Base-by-base conservation (phyloP, 2,888 invertebrate genomes). In the Geophilus truncorum region DNA sequence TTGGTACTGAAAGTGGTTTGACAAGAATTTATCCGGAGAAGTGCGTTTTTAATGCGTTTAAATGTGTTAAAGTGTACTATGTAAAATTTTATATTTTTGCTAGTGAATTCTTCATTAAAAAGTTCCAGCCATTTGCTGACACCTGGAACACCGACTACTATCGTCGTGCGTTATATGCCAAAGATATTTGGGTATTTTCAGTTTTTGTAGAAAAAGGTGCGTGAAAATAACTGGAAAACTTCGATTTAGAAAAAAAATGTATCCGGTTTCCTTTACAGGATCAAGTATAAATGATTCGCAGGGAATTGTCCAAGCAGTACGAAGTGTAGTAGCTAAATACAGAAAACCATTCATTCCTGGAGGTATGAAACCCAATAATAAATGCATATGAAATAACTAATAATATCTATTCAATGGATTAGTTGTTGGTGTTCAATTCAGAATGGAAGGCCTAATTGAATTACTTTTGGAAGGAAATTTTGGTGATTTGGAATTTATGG, bases 11-110 rank as follows among this genome's bases (percentile, higher is more conserved):
- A 40, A 83, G 80, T 34, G 80, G 81, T 12, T 57, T 80, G n/a
- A 77, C 77, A 18, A 30, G 77, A 81, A 18, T 84, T 0, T 82
- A 86, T 75, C 82, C 86, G 9, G 84, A 84, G 70, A 85, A 87
- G 81, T 83, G 87, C n/a, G n/a, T n/a, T n/a, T n/a, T n/a, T n/a
- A 80, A 83, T 86, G 51, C 86, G 85, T 85, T 86, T 87, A 81
- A 82, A 83, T 70, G 81, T 81, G 25, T 82, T 25, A 82, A 83
- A 2, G 77, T 80, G 28, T 82, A 82, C 18, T 75, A 84, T 9
- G 81, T 82, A 77, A 81, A 84, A 80, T 81, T 78, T 25, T 84
- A 85, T 84, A 36, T 57, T 15, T 32, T 78, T 79, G 12, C 3
- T 34, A n/a, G 45, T 32, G 57, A 75, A 25, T 12, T 45, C 28